Evolutionary conservation across 2,888 invertebrate genomes (phyloP).

Genomic region (Caenorhabditis japonica): DNA sequence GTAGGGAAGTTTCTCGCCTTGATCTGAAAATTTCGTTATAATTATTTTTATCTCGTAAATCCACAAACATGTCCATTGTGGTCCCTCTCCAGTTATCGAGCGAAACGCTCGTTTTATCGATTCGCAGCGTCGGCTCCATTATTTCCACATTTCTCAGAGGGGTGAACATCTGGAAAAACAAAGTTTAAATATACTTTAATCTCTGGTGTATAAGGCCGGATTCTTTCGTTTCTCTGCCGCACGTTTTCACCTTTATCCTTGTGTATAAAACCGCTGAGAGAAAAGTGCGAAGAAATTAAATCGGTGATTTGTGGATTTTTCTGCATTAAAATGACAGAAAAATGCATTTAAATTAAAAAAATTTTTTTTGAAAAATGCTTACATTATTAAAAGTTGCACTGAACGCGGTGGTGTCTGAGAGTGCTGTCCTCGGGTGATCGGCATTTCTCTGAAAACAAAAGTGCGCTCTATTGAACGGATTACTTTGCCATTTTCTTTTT

Average conservation of each 20-base stretch:
- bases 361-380: not conserved
- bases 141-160: conserved; percentile 10
- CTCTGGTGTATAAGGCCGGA: no score
- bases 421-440: not conserved
- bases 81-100: conserved; percentile 29
- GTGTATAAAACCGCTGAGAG: no score
- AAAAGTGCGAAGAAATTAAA: no score
- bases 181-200: no score
- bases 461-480: not conserved
- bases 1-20: not conserved
- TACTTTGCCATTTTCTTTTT: no score
- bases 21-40: no score
- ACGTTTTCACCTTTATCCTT: no score
- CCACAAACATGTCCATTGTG: conserved; percentile 14
- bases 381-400: conserved; percentile 42
- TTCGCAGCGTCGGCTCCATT: not conserved
- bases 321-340: no score
- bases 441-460: conserved; percentile 20
- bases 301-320: no score
- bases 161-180: conserved; percentile 31
- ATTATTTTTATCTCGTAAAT: no score
- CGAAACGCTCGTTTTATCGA: conserved; percentile 31
- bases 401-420: conserved; percentile 26
- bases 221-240: no score
- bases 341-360: not conserved